Conservation (phyloP, 1,140 invertebrate species). For the Acromyrmex charruanus region DNA sequence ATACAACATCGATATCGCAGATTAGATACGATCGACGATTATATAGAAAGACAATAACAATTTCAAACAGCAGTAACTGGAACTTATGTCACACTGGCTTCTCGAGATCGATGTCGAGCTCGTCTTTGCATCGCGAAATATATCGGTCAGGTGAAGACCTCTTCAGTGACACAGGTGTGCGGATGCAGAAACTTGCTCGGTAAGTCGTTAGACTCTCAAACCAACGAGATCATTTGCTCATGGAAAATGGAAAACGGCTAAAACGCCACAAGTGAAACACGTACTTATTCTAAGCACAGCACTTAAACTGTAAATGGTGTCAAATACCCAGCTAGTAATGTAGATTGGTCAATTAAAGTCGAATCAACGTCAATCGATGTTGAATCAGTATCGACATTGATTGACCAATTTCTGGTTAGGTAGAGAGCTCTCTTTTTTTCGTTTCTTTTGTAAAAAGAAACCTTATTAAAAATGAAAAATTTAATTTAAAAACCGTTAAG, state of each 20-base stretch:
- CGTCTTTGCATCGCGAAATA: constrained; percentile 25
- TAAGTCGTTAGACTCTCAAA: constrained; percentile 60
- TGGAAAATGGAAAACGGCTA: constrained; percentile 32
- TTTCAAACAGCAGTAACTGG: constrained; percentile 72
- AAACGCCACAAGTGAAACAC: constrained; percentile 54
- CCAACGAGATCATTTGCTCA: constrained; percentile 57
- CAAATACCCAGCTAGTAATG: neutral
- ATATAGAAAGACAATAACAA: constrained; percentile 71
- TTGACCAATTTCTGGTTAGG: too few relatives aligned
- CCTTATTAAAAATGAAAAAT: neutral
- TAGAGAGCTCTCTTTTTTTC: neutral
- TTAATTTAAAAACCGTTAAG: neutral
- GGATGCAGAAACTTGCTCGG: constrained; percentile 49
- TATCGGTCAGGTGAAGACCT: constrained; percentile 53
- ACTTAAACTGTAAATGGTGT: constrained; percentile 9
- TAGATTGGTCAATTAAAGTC: too few relatives aligned
- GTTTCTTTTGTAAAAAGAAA: neutral
- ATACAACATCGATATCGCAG: constrained; percentile 69
- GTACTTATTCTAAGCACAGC: neutral
- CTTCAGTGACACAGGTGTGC: constrained; percentile 67
- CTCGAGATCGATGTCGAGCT: constrained; percentile 65
- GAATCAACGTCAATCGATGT: too few relatives aligned
- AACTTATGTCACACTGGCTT: constrained; percentile 68
- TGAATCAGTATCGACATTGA: too few relatives aligned
- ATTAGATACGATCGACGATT: constrained; percentile 26